Evolutionary conservation across 1,140 invertebrate species (phyloP).

Genomic region (Bombus affinis): DNA sequence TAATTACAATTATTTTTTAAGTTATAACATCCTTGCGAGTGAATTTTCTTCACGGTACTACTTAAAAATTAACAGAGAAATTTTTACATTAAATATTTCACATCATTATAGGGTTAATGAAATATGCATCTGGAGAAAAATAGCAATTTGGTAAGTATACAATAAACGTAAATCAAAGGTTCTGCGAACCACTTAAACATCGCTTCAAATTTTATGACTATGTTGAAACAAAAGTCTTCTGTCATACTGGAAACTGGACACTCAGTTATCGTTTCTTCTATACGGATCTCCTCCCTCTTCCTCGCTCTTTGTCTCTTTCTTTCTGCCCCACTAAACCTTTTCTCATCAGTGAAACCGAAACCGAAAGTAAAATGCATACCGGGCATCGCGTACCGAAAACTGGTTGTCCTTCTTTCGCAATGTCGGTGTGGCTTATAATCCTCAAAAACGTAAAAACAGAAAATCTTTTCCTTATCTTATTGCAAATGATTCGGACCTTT

Average conservation of each 20-base stretch:
- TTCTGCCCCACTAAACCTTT: not conserved
- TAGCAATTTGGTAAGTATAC: not conserved
- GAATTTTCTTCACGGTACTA: not conserved
- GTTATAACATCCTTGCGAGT: not conserved
- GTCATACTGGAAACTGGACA: not conserved
- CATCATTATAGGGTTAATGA: too few species aligned
- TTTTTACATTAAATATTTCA: not conserved
- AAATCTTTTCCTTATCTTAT: not conserved
- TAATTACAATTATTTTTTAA: not conserved
- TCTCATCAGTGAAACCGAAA: slow-evolving; percentile 40
- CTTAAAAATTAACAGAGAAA: not conserved
- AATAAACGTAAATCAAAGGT: not conserved
- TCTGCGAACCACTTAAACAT: not conserved
- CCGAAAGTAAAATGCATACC: slow-evolving; percentile 36
- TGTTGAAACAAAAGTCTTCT: not conserved
- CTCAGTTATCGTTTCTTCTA: not conserved
- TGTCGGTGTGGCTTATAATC: not conserved
- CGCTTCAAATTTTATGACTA: not conserved
- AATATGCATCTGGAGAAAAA: too few species aligned
- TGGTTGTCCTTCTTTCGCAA: slow-evolving; percentile 48
- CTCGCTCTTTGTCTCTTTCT: not conserved
- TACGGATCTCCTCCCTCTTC: not conserved
- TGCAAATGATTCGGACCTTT: not conserved
- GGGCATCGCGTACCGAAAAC: slow-evolving; percentile 10
- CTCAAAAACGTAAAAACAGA: slow-evolving; percentile 17